Evolutionary conservation across 2,797 vertebrate species (phyloP), one percentile per base, ranked within the genome.

Genomic region (Platyrinchus mystaceus): DNA sequence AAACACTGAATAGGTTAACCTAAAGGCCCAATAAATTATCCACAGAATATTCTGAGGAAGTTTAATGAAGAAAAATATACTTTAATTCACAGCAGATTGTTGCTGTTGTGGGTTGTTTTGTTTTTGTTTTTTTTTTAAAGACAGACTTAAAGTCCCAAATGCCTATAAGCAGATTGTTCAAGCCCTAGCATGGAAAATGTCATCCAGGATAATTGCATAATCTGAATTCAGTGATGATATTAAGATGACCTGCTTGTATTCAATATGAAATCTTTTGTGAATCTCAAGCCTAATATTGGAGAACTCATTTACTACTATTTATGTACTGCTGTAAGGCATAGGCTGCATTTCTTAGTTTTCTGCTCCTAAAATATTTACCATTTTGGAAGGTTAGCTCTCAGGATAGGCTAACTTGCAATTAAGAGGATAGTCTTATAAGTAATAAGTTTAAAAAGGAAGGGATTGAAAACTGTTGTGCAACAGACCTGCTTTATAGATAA

Each of bases 51-150:
- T 80, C 62, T 90, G 80, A 93, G 77, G 50, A 58, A 13, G 17
- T 63, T 86, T 94, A 67, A 94, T 84, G 56, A 84, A 75, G 86
- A 92, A 97, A 95, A 87, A 49, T 87, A 70, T 50, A 41, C 53
- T 56, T 96, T 94, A 84, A 81, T 79, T 94, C 47, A 82, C 7
- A 77, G 28, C 16, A 80, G 30, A 67, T 90, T 7, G 5, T 41
- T 50, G 4, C n/a, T 28, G 53, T 43, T 28, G 6, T 21, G 32
- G 30, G 24, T 58, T 52, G n/a, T 58, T 36, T n/a, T 55, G 10
- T 32, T 32, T 23, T 56, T 32, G 13, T 62, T 43, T 32, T 15
- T 7, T 11, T 30, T 97, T 70, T 53, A 43, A 66, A 79, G 68
- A 17, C 52, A 36, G 32, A 62, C 24, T 53, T 95, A 34, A 4